These are phyloP conservation scores for Eilema griseolum DNA, from an alignment of 2,888 invertebrate genomes.

Conservation along the genomic window DNA sequence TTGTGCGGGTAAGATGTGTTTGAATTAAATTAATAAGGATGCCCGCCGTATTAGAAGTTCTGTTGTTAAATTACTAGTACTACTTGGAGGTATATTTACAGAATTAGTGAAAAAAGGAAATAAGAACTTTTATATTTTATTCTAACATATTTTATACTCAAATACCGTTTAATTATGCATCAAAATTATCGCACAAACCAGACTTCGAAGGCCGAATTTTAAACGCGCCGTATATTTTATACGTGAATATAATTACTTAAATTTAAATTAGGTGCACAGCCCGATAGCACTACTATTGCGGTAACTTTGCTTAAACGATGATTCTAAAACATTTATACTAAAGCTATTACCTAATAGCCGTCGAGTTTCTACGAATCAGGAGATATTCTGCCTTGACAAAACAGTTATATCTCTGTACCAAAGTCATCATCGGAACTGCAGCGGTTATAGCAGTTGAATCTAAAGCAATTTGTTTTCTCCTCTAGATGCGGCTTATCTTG, in stretches of 20 bases:
- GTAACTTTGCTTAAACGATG: conserved; percentile 4
- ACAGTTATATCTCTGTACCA: neutral
- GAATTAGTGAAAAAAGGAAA: neutral
- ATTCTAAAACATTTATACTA: neutral
- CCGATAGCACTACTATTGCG: neutral
- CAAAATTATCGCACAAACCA: conserved; percentile 3
- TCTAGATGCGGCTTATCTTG: neutral
- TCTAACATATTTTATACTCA: neutral
- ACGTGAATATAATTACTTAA: conserved; percentile 16
- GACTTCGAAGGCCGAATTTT: conserved; percentile 19
- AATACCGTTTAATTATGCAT: conserved; percentile 9
- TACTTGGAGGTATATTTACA: neutral
- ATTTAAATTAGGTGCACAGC: conserved; percentile 10
- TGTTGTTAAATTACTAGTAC: too few relatives aligned
- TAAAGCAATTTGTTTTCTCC: neutral
- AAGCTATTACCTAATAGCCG: neutral
- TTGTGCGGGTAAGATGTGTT: too few relatives aligned
- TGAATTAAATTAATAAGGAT: too few relatives aligned
- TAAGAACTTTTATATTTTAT: neutral
- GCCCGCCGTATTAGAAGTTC: too few relatives aligned
- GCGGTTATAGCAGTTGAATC: neutral
- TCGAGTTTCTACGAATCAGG: neutral
- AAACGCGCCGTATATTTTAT: conserved; percentile 9
- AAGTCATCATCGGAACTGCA: too few relatives aligned
- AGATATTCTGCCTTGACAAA: neutral